phyloP scores from a whole-genome alignment of 2,797 vertebrate species.

The Circus cinereus region DNA sequence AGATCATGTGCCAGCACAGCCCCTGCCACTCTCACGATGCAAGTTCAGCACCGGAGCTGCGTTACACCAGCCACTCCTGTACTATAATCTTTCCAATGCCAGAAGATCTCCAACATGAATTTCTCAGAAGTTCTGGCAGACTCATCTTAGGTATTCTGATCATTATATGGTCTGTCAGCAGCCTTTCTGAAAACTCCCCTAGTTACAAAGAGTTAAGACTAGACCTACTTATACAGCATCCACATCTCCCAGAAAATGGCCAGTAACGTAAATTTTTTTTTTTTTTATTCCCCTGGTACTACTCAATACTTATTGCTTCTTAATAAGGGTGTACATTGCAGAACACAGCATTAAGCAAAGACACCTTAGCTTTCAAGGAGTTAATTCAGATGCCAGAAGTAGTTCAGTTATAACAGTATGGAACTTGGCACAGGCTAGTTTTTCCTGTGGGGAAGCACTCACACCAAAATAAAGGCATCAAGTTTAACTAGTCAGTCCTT shows the following conservation, averaged over 20 bases:
- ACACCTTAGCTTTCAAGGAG: background rate
- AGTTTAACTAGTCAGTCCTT: background rate
- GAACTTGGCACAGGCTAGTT: background rate
- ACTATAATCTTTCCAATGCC: background rate
- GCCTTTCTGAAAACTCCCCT: background rate
- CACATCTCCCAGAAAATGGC: background rate
- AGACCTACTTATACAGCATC: background rate
- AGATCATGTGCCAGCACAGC: background rate
- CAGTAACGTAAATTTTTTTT: background rate
- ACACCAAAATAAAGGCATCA: background rate
- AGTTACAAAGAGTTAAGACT: background rate
- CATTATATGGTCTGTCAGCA: background rate
- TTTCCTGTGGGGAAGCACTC: background rate
- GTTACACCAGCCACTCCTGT: background rate
- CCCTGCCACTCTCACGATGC: fast-evolving
- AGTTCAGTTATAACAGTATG: background rate
- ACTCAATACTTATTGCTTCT: background rate
- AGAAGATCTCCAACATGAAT: background rate
- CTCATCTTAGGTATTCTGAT: background rate
- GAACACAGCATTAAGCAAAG: background rate
- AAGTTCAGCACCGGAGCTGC: background rate
- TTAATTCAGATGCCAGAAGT: background rate
- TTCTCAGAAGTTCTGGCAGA: background rate
- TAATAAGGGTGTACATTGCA: background rate
- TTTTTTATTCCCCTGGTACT: background rate